Percentiles rank a stretch among this genome's conserved stretches.
Conservation (phyloP, 2,888 invertebrate species). For the Drosophila dives region DNA sequence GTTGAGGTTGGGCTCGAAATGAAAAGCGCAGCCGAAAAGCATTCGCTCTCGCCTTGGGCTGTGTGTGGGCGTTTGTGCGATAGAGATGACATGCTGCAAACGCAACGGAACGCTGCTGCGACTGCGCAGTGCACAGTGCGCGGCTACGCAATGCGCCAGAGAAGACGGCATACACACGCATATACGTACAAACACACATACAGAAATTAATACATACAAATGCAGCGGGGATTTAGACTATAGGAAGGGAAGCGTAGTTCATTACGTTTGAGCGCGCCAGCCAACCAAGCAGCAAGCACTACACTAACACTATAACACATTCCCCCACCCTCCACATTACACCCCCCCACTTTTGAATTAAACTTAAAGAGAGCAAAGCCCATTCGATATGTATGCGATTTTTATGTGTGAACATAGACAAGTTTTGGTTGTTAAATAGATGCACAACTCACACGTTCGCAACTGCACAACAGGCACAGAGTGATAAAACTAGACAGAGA, state of each 20-base stretch:
- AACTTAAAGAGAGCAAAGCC: constrained; percentile 18
- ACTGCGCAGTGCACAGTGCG: constrained; percentile 32
- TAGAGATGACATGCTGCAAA: constrained; percentile 33
- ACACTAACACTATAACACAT: constrained; percentile 33
- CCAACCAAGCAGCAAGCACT: constrained; percentile 69
- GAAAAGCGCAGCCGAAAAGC: constrained; percentile 65
- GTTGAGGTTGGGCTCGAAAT: constrained; percentile 27
- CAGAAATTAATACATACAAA: background rate
- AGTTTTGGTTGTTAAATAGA: constrained; percentile 81
- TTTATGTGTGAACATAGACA: constrained; percentile 81
- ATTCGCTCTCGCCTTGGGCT: constrained; percentile 38
- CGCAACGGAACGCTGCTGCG: constrained; percentile 18
- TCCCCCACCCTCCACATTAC: background rate
- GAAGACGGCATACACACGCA: constrained; percentile 14
- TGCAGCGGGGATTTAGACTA: constrained; percentile 28
- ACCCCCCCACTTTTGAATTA: background rate
- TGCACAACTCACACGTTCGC: constrained; percentile 64
- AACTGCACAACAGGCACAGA: constrained; percentile 29
- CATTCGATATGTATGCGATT: constrained; percentile 70
- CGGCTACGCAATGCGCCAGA: constrained; percentile 45
- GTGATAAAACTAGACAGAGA: constrained; percentile 9
- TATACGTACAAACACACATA: background rate
- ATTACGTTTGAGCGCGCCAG: constrained; percentile 75
- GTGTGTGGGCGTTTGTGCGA: constrained; percentile 46
- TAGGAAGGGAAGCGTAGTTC: constrained; percentile 68